Evolutionary conservation across 2,113 vertebrate species (phyloP).

Genomic region (Pollachius pollachius): DNA sequence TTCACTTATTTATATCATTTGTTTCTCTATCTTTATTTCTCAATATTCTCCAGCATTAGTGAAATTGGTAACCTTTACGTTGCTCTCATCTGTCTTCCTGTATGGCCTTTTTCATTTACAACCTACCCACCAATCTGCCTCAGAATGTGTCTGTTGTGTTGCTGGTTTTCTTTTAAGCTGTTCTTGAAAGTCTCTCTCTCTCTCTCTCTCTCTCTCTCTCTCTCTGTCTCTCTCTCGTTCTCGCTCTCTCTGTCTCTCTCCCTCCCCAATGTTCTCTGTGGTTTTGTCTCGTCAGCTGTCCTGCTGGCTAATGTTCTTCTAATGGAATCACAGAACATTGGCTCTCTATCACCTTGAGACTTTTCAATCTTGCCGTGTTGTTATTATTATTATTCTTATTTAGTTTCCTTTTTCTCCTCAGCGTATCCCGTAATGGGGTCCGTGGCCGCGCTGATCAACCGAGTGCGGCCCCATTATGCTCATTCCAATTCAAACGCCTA

Average conservation of each 20-base stretch:
- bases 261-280: background rate
- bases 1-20: constrained; percentile 7
- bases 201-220: constrained; percentile 13
- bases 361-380: constrained; percentile 59
- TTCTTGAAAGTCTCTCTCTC: constrained; percentile 10
- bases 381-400: too few relatives aligned
- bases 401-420: constrained; percentile 53
- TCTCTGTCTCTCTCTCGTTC: background rate
- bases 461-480: constrained; percentile 70
- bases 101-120: constrained; percentile 11
- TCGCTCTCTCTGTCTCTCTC: background rate
- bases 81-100: background rate
- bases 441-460: constrained; percentile 68
- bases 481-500: constrained; percentile 44
- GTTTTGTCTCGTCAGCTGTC: background rate
- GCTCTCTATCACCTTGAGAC: constrained; percentile 59
- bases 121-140: constrained; percentile 11
- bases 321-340: constrained; percentile 66
- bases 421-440: constrained; percentile 75
- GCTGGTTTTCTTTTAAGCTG: too few relatives aligned
- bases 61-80: constrained; percentile 3
- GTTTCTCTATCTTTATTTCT: constrained; percentile 27
- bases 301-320: constrained; percentile 33
- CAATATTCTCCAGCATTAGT: constrained; percentile 32
- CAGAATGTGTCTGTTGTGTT: background rate